Base-by-base conservation (phyloP, 2,888 invertebrate species). In the Lissonota sp. region DNA sequence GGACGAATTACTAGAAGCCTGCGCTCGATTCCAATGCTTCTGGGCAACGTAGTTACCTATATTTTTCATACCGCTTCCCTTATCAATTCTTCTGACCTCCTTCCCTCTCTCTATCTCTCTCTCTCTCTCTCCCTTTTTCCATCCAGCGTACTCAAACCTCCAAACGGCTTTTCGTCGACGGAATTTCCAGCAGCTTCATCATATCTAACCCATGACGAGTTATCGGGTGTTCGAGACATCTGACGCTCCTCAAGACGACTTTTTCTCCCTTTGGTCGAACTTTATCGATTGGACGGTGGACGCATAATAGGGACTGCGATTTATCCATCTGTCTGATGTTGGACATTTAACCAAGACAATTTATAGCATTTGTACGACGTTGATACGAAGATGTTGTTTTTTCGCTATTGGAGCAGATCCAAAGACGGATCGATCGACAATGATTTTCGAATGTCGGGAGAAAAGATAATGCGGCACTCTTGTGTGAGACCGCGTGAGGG, bases 1-100 rank as follows among this genome's bases (percentile, higher is more conserved):
- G 89, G 89, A 91, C 89, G 90, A 90, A 90, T 90, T 90, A 88
- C 90, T 85, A 82, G 85, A 26, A 78, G 77, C 81, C 44, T 44
- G 10, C 81, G 79, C 83, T 84, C 85, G 88, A 77, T 84, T 62
- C 80, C 82, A 84, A 78, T 82, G 78, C 77, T 79, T 69, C 79
- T 42, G 53, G 64, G 44, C 58, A 49, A 63, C 66, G 3, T 1
- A 44, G 37, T 74, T 78, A 49, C 69, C 74, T 66, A 58, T 73
- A 71, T 79, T 72, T 72, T 53, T 10, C 72, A 7, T 4, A 12
- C 1, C 40, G 40, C 55, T 63, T 12, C 14, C 26, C 57, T 49
- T 75, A 58, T 67, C 51, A 49, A 57, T 67, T 51, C 60, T 75
- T 75, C 66, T 42, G 42, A 60, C 58, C 49, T 53, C 53, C 10